Percentiles rank a stretch among this genome's conserved stretches.
Evolutionary conservation across 2,888 invertebrate genomes (phyloP).

Genomic region (Galerucella pusilla): DNA sequence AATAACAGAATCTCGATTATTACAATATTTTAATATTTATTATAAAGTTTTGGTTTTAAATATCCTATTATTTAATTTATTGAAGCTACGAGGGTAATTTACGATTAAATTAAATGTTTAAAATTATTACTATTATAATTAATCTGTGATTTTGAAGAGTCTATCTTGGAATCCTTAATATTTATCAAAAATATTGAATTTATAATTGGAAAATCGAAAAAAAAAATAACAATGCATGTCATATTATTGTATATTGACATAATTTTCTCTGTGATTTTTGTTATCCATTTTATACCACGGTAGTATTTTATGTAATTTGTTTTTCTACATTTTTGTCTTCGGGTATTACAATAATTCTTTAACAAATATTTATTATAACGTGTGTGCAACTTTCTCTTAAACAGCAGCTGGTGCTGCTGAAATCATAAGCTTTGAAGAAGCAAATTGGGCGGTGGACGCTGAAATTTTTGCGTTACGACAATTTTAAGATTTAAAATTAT

Average conservation of each 20-base stretch:
- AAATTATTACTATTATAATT: background rate
- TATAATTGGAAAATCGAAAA: conserved; percentile 44
- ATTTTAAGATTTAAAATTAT: too few species aligned
- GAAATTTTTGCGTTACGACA: too few species aligned
- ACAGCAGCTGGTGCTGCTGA: too few species aligned
- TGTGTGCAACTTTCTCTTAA: too few species aligned
- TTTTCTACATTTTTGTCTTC: background rate
- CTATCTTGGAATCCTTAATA: background rate
- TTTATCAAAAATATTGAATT: conserved; percentile 19
- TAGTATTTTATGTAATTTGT: conserved; percentile 6
- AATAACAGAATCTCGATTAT: background rate
- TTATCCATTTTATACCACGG: background rate
- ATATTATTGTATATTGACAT: conserved; percentile 20
- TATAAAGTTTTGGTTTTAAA: background rate
- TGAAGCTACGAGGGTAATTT: background rate
- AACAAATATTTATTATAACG: conserved; percentile 11
- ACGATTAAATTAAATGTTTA: background rate
- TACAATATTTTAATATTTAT: background rate
- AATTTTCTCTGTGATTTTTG: conserved; percentile 16
- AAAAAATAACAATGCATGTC: conserved; percentile 38
- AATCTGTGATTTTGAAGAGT: background rate
- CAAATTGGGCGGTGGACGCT: too few species aligned
- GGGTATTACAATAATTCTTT: background rate
- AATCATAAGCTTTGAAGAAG: too few species aligned
- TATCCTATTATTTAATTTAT: background rate